Evolutionary conservation across 2,113 vertebrate genomes (phyloP), one percentile per base, ranked within the genome.

Genomic region (Centropus bengalensis): DNA sequence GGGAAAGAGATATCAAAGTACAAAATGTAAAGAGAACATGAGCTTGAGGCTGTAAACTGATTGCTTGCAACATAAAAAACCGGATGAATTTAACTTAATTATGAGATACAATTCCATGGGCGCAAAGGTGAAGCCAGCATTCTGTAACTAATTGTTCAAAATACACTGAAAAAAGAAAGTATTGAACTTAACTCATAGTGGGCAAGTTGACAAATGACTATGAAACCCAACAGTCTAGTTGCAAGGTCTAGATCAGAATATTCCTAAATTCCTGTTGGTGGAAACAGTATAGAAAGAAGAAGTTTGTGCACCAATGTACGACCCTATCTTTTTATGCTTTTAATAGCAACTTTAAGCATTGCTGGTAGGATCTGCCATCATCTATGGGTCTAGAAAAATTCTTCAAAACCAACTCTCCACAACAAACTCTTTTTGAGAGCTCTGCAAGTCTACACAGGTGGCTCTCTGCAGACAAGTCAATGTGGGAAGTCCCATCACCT

Each of bases 301-400:
- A 38, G 10, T n/a, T 51, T 22, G 10, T 30, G n/a, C 8, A 17
- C 7, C 6, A 3, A 36, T 9, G 16, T 0, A 1, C 28, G 26
- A 54, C 8, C 15, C 12, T 49, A 1, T 27, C 20, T 63, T 28
- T 81, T 81, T 23, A 23, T 2, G 38, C 5, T 82, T 69, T 85
- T 40, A 74, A 32, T 14, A 60, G 20, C 19, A 51, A 64, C 14
- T 84, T 73, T 14, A 77, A 45, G 10, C 13, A 36, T 15, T 55
- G 59, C 12, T 69, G 9, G 5, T 17, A 64, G 3, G 16, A 33
- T 6, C 5, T 63, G 14, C 27, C 28, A 52, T 27, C 13, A 32
- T n/a, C 40, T 64, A 22, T 47, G 20, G 19, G 20, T 47, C 47
- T 47, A 47, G 47, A 20, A 47, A 20, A 47, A 47, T 47, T 47